Conservation (phyloP, 2,888 invertebrate genomes). For the Lordiphosa andalusiaca region DNA sequence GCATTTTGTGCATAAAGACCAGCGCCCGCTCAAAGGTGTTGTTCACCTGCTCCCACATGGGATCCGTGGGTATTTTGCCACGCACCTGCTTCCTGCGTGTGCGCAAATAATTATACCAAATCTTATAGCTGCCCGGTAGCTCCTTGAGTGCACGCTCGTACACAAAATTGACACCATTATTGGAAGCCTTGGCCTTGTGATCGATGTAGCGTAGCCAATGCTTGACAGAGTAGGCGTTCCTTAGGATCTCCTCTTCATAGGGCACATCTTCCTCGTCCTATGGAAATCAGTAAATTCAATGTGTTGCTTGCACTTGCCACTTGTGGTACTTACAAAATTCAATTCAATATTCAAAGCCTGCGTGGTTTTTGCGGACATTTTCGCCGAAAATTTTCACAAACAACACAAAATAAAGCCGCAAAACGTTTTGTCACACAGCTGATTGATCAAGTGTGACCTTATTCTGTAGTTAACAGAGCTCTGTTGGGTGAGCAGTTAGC, state of each 20-base stretch:
- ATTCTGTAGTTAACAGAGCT: neutral
- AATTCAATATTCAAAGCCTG: conserved; percentile 41
- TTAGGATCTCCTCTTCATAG: conserved; percentile 98
- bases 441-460: conserved; percentile 36
- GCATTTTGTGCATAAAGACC: conserved; percentile 99
- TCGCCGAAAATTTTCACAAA: conserved; percentile 16
- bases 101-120: conserved; percentile 98
- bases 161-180: conserved; percentile 91
- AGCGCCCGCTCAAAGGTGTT: conserved; percentile 97
- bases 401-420: conserved; percentile 47
- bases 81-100: conserved; percentile 91
- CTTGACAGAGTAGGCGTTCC: conserved; percentile 98
- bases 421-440: conserved; percentile 57
- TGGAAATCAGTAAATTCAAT: conserved; percentile 48
- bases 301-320: fast-evolving
- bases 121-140: conserved; percentile 97
- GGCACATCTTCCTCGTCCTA: conserved; percentile 97
- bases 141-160: conserved; percentile 98
- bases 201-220: conserved; percentile 99
- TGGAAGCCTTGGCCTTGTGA: conserved; percentile 92
- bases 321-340: conserved; percentile 46
- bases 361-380: conserved; percentile 45
- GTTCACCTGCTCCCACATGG: conserved; percentile 94
- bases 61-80: conserved; percentile 88
- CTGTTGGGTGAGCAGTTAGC: too few relatives aligned